phyloP scores from a whole-genome alignment of 2,888 invertebrate genomes.

The Pinctada fucata region DNA sequence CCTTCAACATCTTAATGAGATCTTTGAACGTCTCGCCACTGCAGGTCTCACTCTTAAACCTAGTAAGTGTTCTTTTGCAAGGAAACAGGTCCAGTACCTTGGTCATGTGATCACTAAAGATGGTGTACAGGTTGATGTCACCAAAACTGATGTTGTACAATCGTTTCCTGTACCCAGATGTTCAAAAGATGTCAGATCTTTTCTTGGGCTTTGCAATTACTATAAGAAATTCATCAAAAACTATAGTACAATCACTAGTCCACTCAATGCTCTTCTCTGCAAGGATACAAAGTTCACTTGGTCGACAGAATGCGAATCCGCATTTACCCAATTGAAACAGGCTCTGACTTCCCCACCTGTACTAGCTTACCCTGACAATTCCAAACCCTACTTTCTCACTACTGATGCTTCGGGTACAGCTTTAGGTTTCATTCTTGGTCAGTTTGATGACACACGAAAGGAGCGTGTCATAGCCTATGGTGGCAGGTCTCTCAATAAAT shows the following conservation, averaged over 20 bases:
- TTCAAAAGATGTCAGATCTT: constrained; percentile 10
- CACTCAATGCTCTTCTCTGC: constrained; percentile 31
- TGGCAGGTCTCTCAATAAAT: constrained; percentile 3
- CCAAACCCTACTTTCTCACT: constrained; percentile 15
- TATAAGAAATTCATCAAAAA: constrained; percentile 37
- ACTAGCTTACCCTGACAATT: constrained; percentile 18
- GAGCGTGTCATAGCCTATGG: constrained; percentile 32
- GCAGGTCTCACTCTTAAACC: constrained; percentile 41
- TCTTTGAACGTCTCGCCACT: constrained; percentile 31
- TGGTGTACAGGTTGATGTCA: constrained; percentile 30
- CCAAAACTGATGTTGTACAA: constrained; percentile 31
- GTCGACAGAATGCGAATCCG: constrained; percentile 28
- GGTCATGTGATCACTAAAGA: constrained; percentile 43
- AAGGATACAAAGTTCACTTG: constrained; percentile 37
- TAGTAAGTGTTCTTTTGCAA: constrained; percentile 39
- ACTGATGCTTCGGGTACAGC: constrained; percentile 34
- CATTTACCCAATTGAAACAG: constrained; percentile 24
- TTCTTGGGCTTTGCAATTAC: constrained; percentile 33
- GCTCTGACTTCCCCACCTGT: constrained; percentile 17
- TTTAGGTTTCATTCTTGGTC: constrained; percentile 45
- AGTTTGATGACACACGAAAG: constrained; percentile 34
- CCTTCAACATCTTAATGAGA: constrained; percentile 32
- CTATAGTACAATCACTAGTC: constrained; percentile 31
- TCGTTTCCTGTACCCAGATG: constrained; percentile 28
- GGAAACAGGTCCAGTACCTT: constrained; percentile 30